Base-by-base conservation (phyloP, 2,888 invertebrate genomes). In the Leptinotarsa juncta region DNA sequence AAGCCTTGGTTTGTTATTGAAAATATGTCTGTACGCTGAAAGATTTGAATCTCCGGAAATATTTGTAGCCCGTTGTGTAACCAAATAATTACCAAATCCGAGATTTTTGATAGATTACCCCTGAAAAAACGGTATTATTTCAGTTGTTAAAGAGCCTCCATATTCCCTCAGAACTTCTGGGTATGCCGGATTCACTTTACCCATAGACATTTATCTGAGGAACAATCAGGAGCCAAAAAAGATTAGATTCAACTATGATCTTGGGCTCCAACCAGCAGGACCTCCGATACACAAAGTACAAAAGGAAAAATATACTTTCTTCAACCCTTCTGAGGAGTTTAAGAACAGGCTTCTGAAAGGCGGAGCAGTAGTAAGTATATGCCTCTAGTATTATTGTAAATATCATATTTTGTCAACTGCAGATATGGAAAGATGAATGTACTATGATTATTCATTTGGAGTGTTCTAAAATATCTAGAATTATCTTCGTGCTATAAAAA, bases 91-190 rank as follows among this genome's bases (percentile, higher is more conserved):
- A 10, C 42, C 42, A 42, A 42, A 42, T 10, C 12, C 12, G 42
- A 57, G 3, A 12, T n/a, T 57, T 57, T 57, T 57, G 3, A 18
- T 51, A 14, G 51, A 51, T 16, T 16, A n/a, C 15, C 14, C 2
- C 3, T 51, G n/a, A 16, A n/a, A 15, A 51, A 5, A 15, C 3
- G 16, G 3, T 10, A 20, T 23, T 20, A 10, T 92, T 92, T 68
- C 90, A 97, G 97, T 95, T 82, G 90, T 96, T 3, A 97, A 96
- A 85, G 96, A 96, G 80, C 96, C 97, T 69, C 98, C 98, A 3
- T 98, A 95, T 89, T 89, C 92, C 68, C 92, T 98, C 49, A 94
- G 94, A 82, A 97, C 98, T 87, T 95, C 96, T n/a, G 98, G 98
- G 7, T 98, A 98, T 90, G 98, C 97, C 75, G 97, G 98, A 50